These are phyloP conservation scores for Coptotermes formosanus DNA, from an alignment of 1,140 invertebrate genomes.

Conservation along the genomic window DNA sequence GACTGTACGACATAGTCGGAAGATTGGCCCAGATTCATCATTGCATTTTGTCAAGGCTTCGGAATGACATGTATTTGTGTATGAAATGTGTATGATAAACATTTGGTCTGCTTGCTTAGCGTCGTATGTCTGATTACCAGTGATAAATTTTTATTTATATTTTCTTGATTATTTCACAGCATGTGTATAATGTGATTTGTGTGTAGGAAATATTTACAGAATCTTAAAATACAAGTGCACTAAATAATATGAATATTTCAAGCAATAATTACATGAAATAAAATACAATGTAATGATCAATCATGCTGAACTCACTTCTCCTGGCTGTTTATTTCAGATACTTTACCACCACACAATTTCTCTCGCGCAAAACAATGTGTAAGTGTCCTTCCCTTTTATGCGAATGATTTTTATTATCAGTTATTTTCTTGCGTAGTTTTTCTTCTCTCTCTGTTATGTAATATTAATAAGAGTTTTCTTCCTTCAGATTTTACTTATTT, in stretches of 20 bases:
- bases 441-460: conserved; percentile 20
- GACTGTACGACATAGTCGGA: too few species aligned
- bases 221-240: too few species aligned
- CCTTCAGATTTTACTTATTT: conserved; percentile 16
- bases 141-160: too few species aligned
- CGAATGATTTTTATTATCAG: conserved; percentile 28
- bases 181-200: too few species aligned
- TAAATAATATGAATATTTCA: background rate
- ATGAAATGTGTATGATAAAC: too few species aligned
- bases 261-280: background rate
- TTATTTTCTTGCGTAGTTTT: conserved; percentile 26
- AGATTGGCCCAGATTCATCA: too few species aligned
- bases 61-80: too few species aligned
- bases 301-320: conserved; percentile 18
- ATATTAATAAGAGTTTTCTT: background rate
- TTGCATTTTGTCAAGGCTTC: too few species aligned
- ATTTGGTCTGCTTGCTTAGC: too few species aligned
- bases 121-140: too few species aligned
- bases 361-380: conserved; percentile 28
- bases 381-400: conserved; percentile 30
- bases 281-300: background rate
- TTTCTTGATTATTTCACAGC: too few species aligned
- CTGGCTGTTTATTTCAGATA: conserved; percentile 32
- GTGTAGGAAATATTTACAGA: too few species aligned
- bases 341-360: conserved; percentile 28